Base-by-base conservation (phyloP, 2,888 invertebrate genomes). In the Alsophila aescularia region DNA sequence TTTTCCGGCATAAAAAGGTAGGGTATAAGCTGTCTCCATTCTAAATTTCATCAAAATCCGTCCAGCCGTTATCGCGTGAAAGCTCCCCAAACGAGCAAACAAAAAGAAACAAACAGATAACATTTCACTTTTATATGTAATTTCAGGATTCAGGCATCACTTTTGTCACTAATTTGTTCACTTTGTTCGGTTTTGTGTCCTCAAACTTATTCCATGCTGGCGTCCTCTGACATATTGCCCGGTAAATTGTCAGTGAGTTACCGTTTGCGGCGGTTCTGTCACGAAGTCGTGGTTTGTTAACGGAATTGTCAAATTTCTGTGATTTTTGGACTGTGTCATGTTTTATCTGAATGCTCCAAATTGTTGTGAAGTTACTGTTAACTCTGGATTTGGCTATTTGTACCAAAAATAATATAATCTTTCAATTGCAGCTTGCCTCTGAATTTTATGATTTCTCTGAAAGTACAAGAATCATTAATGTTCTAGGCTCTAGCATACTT, bases 211-310 rank as follows among this genome's bases (percentile, higher is more conserved):
- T 36, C 6, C 10, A 36, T 29, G 18, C 14, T 21, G 13, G 18
- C 2, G 21, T 42, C 18, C 14, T 32, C 13, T 18, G 41, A 45
- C 42, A 51, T 31, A 37, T 50, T 29, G 36, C 32, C 7, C 27
- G 51, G 45, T 57, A 24, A 21, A 40, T 47, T 60, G 61, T 64
- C 67, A 58, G 52, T 45, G 53, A 66, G 44, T 45, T 58, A 58
- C 55, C 55, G 52, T 52, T 49, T 52, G 58, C 54, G 55, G 51
- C 53, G 27, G 43, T 56, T 50, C 54, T 47, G 61, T 57, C 58
- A 58, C 51, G 61, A 66, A 58, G 45, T 62, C 60, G 62, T 63
- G 64, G 67, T 62, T 58, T 55, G 42, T 48, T 55, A 53, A 56
- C 61, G 51, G 51, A 51, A 53, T 55, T 40, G 18, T 9, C 41